Evolutionary conservation across 2,797 vertebrate genomes (phyloP).

Genomic region (Ptychobarbus kaznakovi): DNA sequence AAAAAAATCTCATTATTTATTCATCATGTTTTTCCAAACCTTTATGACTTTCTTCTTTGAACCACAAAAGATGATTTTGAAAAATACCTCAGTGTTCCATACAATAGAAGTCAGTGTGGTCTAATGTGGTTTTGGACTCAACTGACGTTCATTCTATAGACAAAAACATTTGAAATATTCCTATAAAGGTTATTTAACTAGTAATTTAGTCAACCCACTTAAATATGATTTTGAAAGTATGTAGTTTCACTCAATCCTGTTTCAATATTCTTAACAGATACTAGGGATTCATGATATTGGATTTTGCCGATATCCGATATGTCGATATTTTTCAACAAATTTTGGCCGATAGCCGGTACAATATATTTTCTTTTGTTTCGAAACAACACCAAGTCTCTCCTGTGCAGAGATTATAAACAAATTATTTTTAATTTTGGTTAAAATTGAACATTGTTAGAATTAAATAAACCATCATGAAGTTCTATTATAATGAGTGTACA

Average conservation of each 20-base stretch:
- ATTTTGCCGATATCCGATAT: no score
- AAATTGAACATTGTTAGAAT: no score
- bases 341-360: no score
- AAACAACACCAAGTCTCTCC: no score
- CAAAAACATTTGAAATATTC: background rate
- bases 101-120: background rate
- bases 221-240: background rate
- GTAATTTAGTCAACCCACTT: background rate
- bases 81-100: background rate
- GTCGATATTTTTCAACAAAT: no score
- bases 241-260: no score
- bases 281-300: no score
- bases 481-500: no score
- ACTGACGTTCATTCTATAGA: background rate
- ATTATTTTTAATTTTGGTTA: no score
- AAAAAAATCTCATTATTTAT: background rate
- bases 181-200: background rate
- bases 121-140: background rate
- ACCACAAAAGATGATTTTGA: background rate
- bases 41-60: background rate
- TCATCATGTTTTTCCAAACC: background rate
- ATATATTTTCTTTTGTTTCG: no score
- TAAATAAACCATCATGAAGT: no score
- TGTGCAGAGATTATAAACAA: no score
- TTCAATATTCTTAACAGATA: background rate